Evolutionary conservation across 2,888 invertebrate genomes (phyloP).

Genomic region (Agrenia bidenticulata): DNA sequence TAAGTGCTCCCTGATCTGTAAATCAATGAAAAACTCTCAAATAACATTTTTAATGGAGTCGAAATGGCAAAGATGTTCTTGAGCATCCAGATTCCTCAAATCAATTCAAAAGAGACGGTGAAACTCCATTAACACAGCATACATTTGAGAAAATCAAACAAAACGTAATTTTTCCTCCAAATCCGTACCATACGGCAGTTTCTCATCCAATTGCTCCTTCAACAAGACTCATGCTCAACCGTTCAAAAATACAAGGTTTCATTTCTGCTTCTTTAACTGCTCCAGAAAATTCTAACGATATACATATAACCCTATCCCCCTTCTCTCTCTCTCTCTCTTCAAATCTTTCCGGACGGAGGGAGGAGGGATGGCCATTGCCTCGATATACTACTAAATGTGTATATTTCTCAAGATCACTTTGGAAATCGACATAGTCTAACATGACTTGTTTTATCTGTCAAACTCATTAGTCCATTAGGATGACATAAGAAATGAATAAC

Average conservation of each 20-base stretch:
- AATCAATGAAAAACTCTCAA: slow-evolving; percentile 53
- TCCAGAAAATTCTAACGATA: too few relatives aligned
- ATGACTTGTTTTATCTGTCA: slow-evolving; percentile 7
- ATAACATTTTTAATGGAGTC: slow-evolving; percentile 53
- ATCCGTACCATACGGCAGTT: slow-evolving; percentile 49
- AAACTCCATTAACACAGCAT: slow-evolving; percentile 54
- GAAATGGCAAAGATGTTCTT: slow-evolving; percentile 52
- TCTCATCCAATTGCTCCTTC: slow-evolving; percentile 32
- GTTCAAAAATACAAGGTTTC: slow-evolving; percentile 9
- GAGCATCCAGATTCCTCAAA: slow-evolving; percentile 51
- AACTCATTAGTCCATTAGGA: slow-evolving; percentile 11
- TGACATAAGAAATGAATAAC: not conserved
- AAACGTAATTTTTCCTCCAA: slow-evolving; percentile 52
- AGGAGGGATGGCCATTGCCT: not conserved
- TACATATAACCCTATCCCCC: not conserved
- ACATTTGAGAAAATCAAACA: slow-evolving; percentile 54
- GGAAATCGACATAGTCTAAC: not conserved
- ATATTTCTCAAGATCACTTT: not conserved
- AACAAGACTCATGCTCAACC: slow-evolving; percentile 17
- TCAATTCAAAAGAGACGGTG: slow-evolving; percentile 51
- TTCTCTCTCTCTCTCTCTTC: slow-evolving; percentile 1
- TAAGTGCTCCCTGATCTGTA: slow-evolving; percentile 52
- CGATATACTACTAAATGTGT: not conserved
- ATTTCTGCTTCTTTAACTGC: slow-evolving; percentile 25
- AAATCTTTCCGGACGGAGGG: not conserved